Evolutionary conservation across 2,888 invertebrate genomes (phyloP).

Genomic region (Protonemura montana): DNA sequence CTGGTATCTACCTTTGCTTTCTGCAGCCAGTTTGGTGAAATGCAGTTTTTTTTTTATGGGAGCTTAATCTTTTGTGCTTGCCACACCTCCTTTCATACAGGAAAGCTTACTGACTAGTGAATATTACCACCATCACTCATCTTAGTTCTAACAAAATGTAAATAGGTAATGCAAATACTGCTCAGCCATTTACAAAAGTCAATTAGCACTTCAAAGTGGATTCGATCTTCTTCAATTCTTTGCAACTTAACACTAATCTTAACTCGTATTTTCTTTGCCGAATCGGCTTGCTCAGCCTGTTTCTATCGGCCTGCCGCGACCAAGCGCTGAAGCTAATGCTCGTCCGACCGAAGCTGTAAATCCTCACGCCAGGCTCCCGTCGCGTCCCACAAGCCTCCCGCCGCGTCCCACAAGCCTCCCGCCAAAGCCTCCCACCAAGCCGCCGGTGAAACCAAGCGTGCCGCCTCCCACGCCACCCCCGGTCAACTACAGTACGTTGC

Average conservation of each 20-base stretch:
- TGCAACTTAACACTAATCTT: constrained; percentile 24
- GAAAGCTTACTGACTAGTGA: background rate
- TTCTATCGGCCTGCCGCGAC: constrained; percentile 45
- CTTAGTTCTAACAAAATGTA: background rate
- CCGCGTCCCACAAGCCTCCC: constrained; percentile 19
- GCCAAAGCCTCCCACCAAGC: constrained; percentile 36
- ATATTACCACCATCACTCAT: background rate
- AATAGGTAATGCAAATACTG: background rate
- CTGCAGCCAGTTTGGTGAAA: background rate
- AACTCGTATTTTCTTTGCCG: constrained; percentile 45
- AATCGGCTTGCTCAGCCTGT: constrained; percentile 48
- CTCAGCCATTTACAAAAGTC: background rate
- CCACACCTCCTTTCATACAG: background rate
- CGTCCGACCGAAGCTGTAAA: constrained; percentile 32
- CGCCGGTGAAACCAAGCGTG: background rate
- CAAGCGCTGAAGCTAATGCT: constrained; percentile 40
- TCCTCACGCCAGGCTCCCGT: constrained; percentile 24
- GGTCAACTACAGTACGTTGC: constrained; percentile 60
- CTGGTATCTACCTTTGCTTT: background rate
- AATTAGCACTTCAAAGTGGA: background rate
- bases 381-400: constrained; percentile 8
- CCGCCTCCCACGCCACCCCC: constrained; percentile 60
- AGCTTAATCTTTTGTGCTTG: background rate
- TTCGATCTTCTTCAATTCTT: constrained; percentile 27
- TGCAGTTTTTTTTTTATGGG: background rate